These are phyloP conservation scores for Acrobasis consociella DNA, from an alignment of 2,888 invertebrate genomes.

Conservation along the genomic window DNA sequence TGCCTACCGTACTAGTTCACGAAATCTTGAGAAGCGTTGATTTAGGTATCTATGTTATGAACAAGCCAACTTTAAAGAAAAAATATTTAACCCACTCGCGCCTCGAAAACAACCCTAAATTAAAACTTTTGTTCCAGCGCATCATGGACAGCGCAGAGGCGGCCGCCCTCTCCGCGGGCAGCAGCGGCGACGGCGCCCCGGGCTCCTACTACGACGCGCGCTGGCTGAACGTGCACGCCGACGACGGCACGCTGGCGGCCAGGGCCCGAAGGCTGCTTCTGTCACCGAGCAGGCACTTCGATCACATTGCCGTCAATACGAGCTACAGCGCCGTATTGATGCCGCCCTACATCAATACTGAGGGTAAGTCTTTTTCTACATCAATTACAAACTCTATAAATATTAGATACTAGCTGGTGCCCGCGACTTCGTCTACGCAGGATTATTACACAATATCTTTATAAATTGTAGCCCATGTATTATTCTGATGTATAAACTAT, in stretches of 20 bases:
- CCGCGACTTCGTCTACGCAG: too few relatives aligned
- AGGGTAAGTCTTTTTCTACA: slow-evolving; percentile 67
- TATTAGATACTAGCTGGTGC: too few relatives aligned
- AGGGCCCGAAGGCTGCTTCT: slow-evolving; percentile 88
- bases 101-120: neutral
- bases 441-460: too few relatives aligned
- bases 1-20: too few relatives aligned
- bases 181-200: slow-evolving; percentile 82
- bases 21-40: too few relatives aligned
- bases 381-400: neutral
- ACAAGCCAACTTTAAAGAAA: too few relatives aligned
- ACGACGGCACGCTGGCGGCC: slow-evolving; percentile 88
- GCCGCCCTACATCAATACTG: slow-evolving; percentile 89
- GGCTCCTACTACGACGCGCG: slow-evolving; percentile 90
- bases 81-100: too few relatives aligned
- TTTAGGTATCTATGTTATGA: too few relatives aligned
- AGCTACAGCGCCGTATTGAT: slow-evolving; percentile 94
- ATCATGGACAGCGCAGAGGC: slow-evolving; percentile 96
- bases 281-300: slow-evolving; percentile 91
- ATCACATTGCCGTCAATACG: slow-evolving; percentile 92
- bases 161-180: slow-evolving; percentile 86
- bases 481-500: too few relatives aligned
- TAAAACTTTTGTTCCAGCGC: slow-evolving; percentile 80
- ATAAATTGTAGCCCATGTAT: too few relatives aligned
- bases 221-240: slow-evolving; percentile 89